Base-by-base conservation (phyloP, 2,888 invertebrate species). In the Venusia cambrica region DNA sequence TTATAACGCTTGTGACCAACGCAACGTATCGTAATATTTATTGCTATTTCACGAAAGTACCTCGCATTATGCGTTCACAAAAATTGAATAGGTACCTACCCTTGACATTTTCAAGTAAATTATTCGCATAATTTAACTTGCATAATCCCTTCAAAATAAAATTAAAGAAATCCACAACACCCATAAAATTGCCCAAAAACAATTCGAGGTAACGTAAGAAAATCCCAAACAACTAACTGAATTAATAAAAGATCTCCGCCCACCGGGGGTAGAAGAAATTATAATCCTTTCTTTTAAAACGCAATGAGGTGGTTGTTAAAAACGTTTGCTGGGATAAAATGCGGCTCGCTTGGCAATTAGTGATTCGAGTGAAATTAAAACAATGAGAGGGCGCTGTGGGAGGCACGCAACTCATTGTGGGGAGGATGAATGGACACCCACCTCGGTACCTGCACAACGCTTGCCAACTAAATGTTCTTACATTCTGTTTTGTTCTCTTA, bases 241-340 rank as follows among this genome's bases (percentile, higher is more conserved):
- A 83, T 81, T 79, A 79, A 80, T 81, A 79, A 83, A 79, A 64
- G 71, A 69, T 57, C 66, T 62, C 70, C 65, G 65, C 70, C 63
- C 62, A 63, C 63, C 41, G 53, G 58, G 58, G 73, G 71, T 63
- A 69, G 70, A 73, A 71, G 79, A 75, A 83, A 81, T 84, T 81
- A 84, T 84, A 84, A 85, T 84, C 85, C 77, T 80, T 85, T 85
- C 78, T 81, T 84, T 83, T 81, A 84, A 84, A 87, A 84, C 83
- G 85, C 85, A 84, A 80, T 84, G 85, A 83, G 83, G 76, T 81
- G 84, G 81, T 77, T 77, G 79, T 78, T 81, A 76, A 76, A 78
- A 83, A 74, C 77, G 80, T 78, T 83, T 79, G 80, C 62, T 74
- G 81, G 73, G 71, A 73, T 75, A 80, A 79, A 81, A 80, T 73